phyloP scores from a whole-genome alignment of 2,113 vertebrate genomes.

The Jaculus jaculus region DNA sequence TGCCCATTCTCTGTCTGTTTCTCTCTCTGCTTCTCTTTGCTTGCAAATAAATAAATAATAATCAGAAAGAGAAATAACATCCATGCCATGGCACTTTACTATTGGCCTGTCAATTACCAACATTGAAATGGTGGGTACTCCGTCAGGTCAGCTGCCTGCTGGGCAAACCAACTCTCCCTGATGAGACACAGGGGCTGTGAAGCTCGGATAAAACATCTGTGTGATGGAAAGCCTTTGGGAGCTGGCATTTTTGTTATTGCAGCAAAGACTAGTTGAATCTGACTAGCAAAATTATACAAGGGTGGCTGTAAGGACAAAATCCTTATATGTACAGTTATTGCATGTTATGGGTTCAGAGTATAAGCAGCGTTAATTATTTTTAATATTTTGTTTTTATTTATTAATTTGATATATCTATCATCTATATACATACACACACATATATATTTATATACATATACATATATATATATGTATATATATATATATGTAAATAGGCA shows the following conservation, averaged over 20 bases:
- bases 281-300: not conserved
- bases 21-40: no score
- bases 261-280: not conserved
- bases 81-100: not conserved
- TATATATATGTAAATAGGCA: no score
- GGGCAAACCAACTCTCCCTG: not conserved
- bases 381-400: no score
- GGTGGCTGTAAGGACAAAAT: not conserved
- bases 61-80: conserved; percentile 13
- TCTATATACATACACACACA: no score
- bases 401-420: no score
- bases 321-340: not conserved
- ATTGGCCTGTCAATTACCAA: not conserved
- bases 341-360: not conserved
- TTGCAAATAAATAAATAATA: no score
- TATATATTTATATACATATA: no score
- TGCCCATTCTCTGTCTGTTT: no score
- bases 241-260: not conserved
- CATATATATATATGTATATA: no score
- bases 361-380: not conserved
- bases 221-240: not conserved
- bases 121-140: not conserved
- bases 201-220: no score
- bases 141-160: not conserved
- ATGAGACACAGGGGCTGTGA: not conserved